These are phyloP conservation scores for Apteryx owenii DNA, from an alignment of 2,113 vertebrate species.

Conservation along the genomic window DNA sequence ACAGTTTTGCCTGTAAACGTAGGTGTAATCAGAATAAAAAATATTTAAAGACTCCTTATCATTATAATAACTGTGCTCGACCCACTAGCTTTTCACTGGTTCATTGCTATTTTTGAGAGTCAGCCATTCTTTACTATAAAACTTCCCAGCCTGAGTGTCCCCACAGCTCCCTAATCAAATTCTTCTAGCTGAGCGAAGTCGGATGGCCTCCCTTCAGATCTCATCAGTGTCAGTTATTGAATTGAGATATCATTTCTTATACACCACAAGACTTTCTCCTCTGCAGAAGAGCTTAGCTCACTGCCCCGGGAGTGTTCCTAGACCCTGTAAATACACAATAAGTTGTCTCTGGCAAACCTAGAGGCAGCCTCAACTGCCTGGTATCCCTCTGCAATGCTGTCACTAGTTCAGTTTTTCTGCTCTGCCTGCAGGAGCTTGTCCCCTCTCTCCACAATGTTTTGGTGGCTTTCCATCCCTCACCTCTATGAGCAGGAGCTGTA, in stretches of 20 bases:
- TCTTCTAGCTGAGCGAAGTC: background rate
- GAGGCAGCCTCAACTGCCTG: background rate
- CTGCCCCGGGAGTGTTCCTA: too few species aligned
- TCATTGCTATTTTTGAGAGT: background rate
- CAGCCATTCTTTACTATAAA: background rate
- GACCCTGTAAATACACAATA: background rate
- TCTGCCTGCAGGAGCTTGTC: background rate
- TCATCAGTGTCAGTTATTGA: background rate
- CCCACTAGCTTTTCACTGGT: background rate
- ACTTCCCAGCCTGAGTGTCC: background rate
- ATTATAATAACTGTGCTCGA: background rate
- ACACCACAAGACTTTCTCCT: background rate
- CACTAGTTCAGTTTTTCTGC: background rate
- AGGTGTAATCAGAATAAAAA: background rate
- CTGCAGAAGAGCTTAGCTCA: background rate
- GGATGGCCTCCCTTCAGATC: background rate
- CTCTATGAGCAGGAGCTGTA: accelerated
- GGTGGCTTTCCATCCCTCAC: accelerated
- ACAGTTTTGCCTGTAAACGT: background rate
- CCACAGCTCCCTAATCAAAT: background rate
- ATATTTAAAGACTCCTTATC: background rate
- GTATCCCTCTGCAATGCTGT: background rate
- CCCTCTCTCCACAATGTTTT: background rate
- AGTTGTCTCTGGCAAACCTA: background rate
- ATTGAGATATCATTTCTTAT: background rate